phyloP scores from a whole-genome alignment of 2,113 vertebrate genomes.

The Amphilophus citrinellus region DNA sequence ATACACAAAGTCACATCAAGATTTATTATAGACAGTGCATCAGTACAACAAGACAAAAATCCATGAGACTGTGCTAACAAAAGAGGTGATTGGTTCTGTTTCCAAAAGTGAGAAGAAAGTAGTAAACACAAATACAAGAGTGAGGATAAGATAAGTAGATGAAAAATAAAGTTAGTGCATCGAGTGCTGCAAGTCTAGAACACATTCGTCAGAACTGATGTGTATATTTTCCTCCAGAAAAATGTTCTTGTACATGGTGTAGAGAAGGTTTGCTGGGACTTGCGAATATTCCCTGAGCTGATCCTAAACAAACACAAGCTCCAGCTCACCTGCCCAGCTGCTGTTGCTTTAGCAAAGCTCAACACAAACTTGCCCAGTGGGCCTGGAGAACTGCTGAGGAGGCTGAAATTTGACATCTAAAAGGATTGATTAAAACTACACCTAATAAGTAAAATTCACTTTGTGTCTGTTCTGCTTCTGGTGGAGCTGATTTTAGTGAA shows the following conservation, averaged over 20 bases:
- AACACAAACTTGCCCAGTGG: conserved; percentile 45
- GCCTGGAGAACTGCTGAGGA: conserved; percentile 50
- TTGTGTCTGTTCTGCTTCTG: conserved; percentile 19
- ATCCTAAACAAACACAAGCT: conserved; percentile 72
- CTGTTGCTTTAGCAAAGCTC: conserved; percentile 72
- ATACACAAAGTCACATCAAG: conserved; percentile 20
- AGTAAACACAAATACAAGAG: conserved; percentile 30
- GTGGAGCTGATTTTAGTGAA: not conserved
- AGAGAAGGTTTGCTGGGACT: conserved; percentile 65
- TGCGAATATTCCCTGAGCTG: conserved; percentile 63
- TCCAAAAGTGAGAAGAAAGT: conserved; percentile 55
- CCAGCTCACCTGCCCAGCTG: conserved; percentile 59
- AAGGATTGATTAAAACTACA: conserved; percentile 44
- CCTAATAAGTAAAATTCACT: conserved; percentile 36
- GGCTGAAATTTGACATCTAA: conserved; percentile 61
- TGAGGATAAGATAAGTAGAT: conserved; percentile 42
- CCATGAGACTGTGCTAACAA: conserved; percentile 37
- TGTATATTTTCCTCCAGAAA: conserved; percentile 63
- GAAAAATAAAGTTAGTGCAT: conserved; percentile 60
- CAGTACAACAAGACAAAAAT: conserved; percentile 13
- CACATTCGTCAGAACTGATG: not conserved
- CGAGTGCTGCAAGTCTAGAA: conserved; percentile 28
- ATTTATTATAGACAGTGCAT: conserved; percentile 1
- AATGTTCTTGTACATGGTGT: conserved; percentile 56
- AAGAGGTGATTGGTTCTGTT: conserved; percentile 50